These are phyloP conservation scores for Alces alces DNA, from an alignment of 2,113 vertebrate species.

Conservation along the genomic window DNA sequence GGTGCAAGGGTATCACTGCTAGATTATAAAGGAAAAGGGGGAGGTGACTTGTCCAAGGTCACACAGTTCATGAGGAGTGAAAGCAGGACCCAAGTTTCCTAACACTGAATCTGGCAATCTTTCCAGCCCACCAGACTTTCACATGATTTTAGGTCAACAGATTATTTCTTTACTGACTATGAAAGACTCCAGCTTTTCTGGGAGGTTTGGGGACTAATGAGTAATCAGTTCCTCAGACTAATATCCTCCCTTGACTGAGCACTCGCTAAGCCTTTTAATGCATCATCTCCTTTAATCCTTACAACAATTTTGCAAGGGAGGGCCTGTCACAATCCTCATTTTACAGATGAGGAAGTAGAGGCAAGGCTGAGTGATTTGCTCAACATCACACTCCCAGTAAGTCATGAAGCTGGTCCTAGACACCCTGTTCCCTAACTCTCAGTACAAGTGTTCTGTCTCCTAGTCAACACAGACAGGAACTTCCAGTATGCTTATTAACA, in stretches of 20 bases:
- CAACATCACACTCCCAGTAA: neutral
- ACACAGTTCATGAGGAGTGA: neutral
- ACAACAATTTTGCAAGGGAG: neutral
- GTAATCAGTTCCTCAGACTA: constrained; percentile 26
- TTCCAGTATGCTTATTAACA: constrained; percentile 19
- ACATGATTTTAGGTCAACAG: neutral
- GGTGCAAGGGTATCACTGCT: neutral
- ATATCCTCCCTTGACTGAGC: neutral
- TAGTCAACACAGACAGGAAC: constrained; percentile 5
- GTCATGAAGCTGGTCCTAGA: neutral
- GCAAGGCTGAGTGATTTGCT: constrained; percentile 24
- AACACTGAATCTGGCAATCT: neutral
- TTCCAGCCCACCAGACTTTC: neutral
- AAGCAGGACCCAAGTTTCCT: neutral
- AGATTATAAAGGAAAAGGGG: neutral
- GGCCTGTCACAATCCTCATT: neutral
- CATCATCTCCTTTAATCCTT: neutral
- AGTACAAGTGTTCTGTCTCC: neutral
- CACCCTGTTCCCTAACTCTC: neutral
- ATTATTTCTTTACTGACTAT: constrained; percentile 17
- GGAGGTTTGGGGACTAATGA: neutral
- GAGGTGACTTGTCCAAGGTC: constrained; percentile 16
- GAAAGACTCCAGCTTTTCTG: neutral
- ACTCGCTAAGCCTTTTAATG: neutral
- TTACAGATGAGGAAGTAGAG: constrained; percentile 21